Percentiles rank a stretch among this genome's conserved stretches.
phyloP scores from a whole-genome alignment of 2,797 vertebrate species.

The Peromyscus aztecus region DNA sequence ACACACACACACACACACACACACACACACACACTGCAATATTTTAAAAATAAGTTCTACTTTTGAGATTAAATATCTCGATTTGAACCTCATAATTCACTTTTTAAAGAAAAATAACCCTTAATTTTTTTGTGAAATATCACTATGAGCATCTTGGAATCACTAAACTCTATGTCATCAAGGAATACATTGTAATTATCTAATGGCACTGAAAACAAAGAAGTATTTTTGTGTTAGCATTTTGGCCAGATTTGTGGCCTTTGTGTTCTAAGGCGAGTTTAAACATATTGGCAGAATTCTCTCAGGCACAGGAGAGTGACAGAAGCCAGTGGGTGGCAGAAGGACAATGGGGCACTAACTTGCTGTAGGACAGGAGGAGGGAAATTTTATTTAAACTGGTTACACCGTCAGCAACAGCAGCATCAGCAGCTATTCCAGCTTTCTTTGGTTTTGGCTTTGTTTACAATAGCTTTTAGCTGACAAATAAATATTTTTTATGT shows the following conservation, averaged over 20 bases:
- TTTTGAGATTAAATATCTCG: background rate
- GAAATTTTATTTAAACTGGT: background rate
- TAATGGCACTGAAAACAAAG: background rate
- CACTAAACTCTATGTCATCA: background rate
- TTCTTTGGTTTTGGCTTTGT: background rate
- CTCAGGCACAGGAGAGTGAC: background rate
- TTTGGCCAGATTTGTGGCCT: background rate
- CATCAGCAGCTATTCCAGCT: background rate
- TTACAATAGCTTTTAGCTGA: background rate
- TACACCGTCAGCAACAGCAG: background rate
- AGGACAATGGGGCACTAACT: background rate
- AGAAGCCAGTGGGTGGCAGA: background rate
- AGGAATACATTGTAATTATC: background rate
- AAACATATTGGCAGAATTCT: background rate
- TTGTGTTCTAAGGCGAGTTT: background rate
- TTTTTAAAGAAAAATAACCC: background rate
- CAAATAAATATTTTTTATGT: too few relatives aligned
- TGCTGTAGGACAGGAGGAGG: background rate
- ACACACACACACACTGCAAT: too few relatives aligned
- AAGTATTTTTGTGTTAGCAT: background rate
- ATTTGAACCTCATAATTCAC: background rate
- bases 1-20: too few relatives aligned
- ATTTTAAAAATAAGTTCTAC: background rate
- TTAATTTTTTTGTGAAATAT: background rate
- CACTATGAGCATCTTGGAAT: background rate